These are phyloP conservation scores for Andrena bucephala DNA, from an alignment of 2,888 invertebrate genomes.

Conservation along the genomic window DNA sequence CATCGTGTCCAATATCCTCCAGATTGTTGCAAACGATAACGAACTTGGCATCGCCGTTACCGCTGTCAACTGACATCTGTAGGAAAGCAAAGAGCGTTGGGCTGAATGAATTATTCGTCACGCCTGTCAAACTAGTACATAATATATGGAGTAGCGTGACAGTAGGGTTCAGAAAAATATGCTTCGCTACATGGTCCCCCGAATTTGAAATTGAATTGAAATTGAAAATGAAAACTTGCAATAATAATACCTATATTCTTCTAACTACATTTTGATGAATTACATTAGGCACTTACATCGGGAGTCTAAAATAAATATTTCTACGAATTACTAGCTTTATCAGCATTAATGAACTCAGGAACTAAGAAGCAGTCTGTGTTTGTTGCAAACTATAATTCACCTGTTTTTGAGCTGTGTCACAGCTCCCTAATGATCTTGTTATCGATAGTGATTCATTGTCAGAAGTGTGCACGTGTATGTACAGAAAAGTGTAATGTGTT, in stretches of 20 bases:
- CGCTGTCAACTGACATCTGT: constrained; percentile 35
- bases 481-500: too few relatives aligned
- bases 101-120: constrained; percentile 8
- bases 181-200: too few relatives aligned
- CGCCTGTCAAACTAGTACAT: neutral
- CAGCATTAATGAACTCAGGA: too few relatives aligned
- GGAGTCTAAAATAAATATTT: neutral
- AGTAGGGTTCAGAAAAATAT: neutral
- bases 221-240: neutral
- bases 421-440: neutral
- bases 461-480: too few relatives aligned
- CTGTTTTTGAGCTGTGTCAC: neutral
- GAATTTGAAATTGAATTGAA: neutral
- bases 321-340: neutral
- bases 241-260: neutral
- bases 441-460: neutral
- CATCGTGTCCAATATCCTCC: constrained; percentile 1
- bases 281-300: neutral
- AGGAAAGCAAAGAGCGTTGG: neutral
- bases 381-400: neutral
- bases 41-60: neutral
- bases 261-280: neutral
- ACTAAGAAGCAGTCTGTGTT: too few relatives aligned
- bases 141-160: neutral
- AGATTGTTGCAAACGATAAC: neutral